Evolutionary conservation across 1,140 invertebrate genomes (phyloP).

Genomic region (Diorhabda sublineata): DNA sequence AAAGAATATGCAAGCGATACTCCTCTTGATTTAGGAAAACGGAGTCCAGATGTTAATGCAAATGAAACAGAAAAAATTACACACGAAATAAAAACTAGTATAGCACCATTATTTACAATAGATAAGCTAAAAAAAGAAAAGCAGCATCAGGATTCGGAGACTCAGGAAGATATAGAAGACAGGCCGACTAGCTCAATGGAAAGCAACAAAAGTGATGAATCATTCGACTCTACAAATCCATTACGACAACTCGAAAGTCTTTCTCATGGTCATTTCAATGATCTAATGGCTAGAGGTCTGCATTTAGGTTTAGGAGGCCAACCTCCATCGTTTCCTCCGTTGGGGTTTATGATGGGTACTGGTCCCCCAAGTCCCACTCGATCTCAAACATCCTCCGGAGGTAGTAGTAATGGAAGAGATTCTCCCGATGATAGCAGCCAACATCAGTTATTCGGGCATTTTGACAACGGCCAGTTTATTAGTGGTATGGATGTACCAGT

Average conservation of each 20-base stretch:
- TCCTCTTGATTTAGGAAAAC: constrained; percentile 42
- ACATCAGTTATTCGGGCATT: constrained; percentile 62
- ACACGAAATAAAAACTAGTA: constrained; percentile 44
- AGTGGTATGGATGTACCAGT: constrained; percentile 77
- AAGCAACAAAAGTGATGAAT: constrained; percentile 58
- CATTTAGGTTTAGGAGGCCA: constrained; percentile 41
- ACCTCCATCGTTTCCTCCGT: constrained; percentile 42
- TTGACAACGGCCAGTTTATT: constrained; percentile 68
- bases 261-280: constrained; percentile 71
- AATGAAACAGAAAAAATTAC: constrained; percentile 42
- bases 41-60: constrained; percentile 42
- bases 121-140: constrained; percentile 45
- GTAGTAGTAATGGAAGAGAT: constrained; percentile 55
- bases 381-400: constrained; percentile 55
- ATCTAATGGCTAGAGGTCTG: constrained; percentile 46
- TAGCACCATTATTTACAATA: constrained; percentile 43
- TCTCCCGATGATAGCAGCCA: constrained; percentile 55
- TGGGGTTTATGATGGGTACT: constrained; percentile 47
- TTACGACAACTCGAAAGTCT: constrained; percentile 74
- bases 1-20: constrained; percentile 33
- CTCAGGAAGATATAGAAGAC: constrained; percentile 47
- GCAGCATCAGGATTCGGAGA: constrained; percentile 35
- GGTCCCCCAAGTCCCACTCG: constrained; percentile 53
- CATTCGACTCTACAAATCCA: constrained; percentile 64
- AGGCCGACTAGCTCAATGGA: constrained; percentile 54